phyloP scores from a whole-genome alignment of 1,140 invertebrate genomes.

The Ditylenchus dipsaci region DNA sequence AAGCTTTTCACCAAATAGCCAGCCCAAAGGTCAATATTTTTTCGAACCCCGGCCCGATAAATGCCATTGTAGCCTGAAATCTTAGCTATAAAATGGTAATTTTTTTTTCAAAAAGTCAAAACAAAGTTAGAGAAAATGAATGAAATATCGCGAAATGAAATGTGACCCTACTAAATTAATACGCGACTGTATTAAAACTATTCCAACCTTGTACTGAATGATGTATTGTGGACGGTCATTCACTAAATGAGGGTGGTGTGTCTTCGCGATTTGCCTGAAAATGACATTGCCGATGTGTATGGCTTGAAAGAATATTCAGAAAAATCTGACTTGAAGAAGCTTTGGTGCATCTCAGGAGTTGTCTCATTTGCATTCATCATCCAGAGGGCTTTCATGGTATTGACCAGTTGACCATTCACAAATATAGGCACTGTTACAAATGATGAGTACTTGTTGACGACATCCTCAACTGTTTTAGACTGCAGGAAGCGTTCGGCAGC shows the following conservation, averaged over 20 bases:
- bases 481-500: slow-evolving; percentile 77
- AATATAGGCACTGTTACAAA: slow-evolving; percentile 88
- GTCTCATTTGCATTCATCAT: slow-evolving; percentile 82
- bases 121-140: too few species aligned
- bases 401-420: slow-evolving; percentile 79
- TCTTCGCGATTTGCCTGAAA: slow-evolving; percentile 44
- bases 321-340: slow-evolving; percentile 66
- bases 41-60: too few species aligned
- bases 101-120: too few species aligned
- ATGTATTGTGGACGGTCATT: slow-evolving; percentile 56
- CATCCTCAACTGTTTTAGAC: slow-evolving; percentile 74
- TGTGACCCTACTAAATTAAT: too few species aligned
- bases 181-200: too few species aligned
- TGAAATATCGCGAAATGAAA: too few species aligned
- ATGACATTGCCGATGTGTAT: not conserved
- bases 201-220: slow-evolving; percentile 60
- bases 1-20: too few species aligned
- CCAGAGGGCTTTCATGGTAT: slow-evolving; percentile 85
- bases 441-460: slow-evolving; percentile 89
- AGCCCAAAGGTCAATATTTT: too few species aligned
- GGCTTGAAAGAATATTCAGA: not conserved
- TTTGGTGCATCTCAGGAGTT: slow-evolving; percentile 76
- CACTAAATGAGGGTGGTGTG: slow-evolving; percentile 43
- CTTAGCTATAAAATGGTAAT: too few species aligned
- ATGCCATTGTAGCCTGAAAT: too few species aligned